Percentiles rank a stretch among this genome's conserved stretches.
These are phyloP conservation scores for Alviniconcha marisindica DNA, from an alignment of 1,140 invertebrate genomes.

Conservation along the genomic window DNA sequence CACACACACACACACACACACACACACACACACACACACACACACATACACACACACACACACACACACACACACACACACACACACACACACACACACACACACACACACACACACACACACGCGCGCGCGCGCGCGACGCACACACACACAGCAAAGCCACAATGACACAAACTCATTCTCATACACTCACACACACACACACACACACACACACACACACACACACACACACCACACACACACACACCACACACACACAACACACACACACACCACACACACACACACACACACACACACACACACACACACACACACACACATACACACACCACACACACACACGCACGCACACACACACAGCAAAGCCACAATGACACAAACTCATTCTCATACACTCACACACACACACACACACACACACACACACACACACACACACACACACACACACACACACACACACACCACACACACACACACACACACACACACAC, in stretches of 20 bases:
- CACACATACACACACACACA: not conserved
- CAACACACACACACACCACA: not conserved
- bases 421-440: conserved; percentile 22
- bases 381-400: not conserved
- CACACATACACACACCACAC: not conserved
- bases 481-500: conserved; percentile 10
- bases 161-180: not conserved
- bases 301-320: conserved; percentile 24
- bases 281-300: conserved; percentile 18
- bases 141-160: not conserved
- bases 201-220: conserved; percentile 8
- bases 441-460: conserved; percentile 24
- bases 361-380: no score
- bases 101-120: conserved; percentile 3
- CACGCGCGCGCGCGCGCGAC: not conserved
- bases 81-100: conserved; percentile 21
- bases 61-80: conserved; percentile 19
- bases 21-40: conserved; percentile 8
- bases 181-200: not conserved
- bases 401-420: not conserved
- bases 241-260: conserved; percentile 20
- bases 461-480: conserved; percentile 17
- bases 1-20: conserved; percentile 2
- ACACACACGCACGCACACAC: not conserved
- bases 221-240: conserved; percentile 23